Conservation (phyloP, 2,797 vertebrate species). For the Eulemur coronatus region DNA sequence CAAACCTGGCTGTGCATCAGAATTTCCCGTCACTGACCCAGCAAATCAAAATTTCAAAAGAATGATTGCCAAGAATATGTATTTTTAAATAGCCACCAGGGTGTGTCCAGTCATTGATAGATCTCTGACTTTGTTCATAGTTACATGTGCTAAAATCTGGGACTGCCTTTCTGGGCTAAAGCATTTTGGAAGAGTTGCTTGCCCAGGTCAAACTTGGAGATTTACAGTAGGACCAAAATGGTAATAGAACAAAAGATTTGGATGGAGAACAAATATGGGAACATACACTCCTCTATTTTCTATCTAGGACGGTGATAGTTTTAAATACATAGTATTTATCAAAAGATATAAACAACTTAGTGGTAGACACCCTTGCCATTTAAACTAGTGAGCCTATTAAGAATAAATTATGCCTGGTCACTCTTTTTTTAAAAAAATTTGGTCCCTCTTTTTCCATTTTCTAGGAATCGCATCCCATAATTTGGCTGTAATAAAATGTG, state of each 20-base stretch:
- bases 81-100: not conserved
- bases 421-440: not conserved
- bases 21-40: not conserved
- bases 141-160: not conserved
- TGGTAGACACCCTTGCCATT: accelerated
- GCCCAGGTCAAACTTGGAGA: not conserved
- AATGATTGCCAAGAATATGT: not conserved
- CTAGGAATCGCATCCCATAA: slow-evolving; percentile 81
- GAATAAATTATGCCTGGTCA: slow-evolving; percentile 63
- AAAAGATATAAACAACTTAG: not conserved
- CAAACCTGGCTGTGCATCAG: not conserved
- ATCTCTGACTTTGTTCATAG: not conserved
- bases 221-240: not conserved
- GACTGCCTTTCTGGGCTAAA: not conserved
- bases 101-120: not conserved
- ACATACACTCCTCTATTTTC: not conserved
- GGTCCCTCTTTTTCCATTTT: slow-evolving; percentile 74
- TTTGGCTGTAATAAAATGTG: slow-evolving; percentile 85
- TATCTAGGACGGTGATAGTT: not conserved
- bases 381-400: not conserved
- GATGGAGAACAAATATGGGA: not conserved
- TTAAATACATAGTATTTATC: not conserved
- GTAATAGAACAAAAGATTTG: not conserved
- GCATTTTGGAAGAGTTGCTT: not conserved
- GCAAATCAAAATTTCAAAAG: not conserved